These are phyloP conservation scores for Chiloscyllium punctatum DNA, from an alignment of 2,797 vertebrate species.

Conservation along the genomic window DNA sequence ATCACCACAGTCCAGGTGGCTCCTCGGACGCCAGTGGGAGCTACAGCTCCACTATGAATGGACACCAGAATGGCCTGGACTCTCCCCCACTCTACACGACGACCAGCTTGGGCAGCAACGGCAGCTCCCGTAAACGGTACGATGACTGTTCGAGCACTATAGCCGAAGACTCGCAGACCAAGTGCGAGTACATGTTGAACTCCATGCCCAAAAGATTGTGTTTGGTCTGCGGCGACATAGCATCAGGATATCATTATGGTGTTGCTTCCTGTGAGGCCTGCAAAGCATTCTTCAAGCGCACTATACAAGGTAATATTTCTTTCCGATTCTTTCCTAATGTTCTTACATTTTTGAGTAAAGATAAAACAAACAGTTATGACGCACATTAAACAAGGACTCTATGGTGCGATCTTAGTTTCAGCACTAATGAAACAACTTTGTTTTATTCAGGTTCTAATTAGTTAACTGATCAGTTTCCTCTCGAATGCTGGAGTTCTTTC, in stretches of 20 bases:
- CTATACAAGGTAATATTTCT: constrained; percentile 84
- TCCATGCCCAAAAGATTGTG: constrained; percentile 99
- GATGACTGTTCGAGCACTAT: constrained; percentile 98
- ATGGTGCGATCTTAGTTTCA: background rate
- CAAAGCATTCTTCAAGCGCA: constrained; percentile 99
- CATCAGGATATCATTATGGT: constrained; percentile 95
- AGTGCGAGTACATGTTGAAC: constrained; percentile 99
- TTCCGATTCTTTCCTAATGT: background rate
- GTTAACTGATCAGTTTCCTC: background rate
- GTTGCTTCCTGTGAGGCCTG: constrained; percentile 98
- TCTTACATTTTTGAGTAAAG: background rate
- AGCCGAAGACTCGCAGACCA: constrained; percentile 94
- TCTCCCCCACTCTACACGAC: constrained; percentile 92
- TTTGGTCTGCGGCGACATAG: constrained; percentile 96
- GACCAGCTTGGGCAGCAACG: constrained; percentile 77
- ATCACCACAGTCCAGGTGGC: constrained; percentile 97
- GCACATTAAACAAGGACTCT: background rate
- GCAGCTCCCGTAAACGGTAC: constrained; percentile 85
- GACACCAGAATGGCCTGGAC: constrained; percentile 97
- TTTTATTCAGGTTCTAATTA: background rate
- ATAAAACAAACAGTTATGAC: background rate
- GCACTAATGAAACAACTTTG: background rate
- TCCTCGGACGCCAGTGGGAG: constrained; percentile 98
- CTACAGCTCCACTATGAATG: constrained; percentile 99
- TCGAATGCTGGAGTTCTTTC: background rate